phyloP scores from a whole-genome alignment of 1,140 invertebrate species.

The Drosophila willistoni region DNA sequence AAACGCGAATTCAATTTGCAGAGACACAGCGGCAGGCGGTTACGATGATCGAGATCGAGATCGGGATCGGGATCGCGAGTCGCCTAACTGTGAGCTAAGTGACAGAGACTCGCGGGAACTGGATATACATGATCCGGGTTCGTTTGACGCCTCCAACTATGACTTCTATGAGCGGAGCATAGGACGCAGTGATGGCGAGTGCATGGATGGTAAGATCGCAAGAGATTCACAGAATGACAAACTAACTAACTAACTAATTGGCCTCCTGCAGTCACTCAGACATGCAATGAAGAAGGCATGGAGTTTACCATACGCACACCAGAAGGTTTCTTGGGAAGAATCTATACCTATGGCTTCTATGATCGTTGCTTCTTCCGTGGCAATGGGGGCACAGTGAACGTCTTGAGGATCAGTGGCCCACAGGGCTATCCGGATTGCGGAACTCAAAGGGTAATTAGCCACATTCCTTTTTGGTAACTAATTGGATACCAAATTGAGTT shows the following conservation, averaged over 20 bases:
- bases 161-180: conserved; percentile 93
- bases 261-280: conserved; percentile 90
- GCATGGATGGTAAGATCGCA: conserved; percentile 89
- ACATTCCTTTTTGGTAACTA: neutral
- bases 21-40: conserved; percentile 84
- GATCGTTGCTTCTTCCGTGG: conserved; percentile 95
- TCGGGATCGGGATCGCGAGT: conserved; percentile 82
- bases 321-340: conserved; percentile 94
- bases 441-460: conserved; percentile 88
- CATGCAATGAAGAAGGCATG: conserved; percentile 96
- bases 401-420: conserved; percentile 92
- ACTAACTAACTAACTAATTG: conserved; percentile 26
- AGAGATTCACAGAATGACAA: conserved; percentile 21
- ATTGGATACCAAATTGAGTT: conserved; percentile 2
- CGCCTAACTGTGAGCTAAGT: conserved; percentile 95
- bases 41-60: conserved; percentile 85
- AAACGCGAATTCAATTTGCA: conserved; percentile 75
- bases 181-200: conserved; percentile 89
- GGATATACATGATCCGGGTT: conserved; percentile 92
- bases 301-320: conserved; percentile 94
- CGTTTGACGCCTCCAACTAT: conserved; percentile 93
- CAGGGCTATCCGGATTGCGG: conserved; percentile 96
- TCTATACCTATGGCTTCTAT: conserved; percentile 96
- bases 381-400: conserved; percentile 92
- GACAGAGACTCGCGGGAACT: conserved; percentile 93